Percentiles rank a stretch among this genome's conserved stretches.
phyloP scores from a whole-genome alignment of 2,797 vertebrate species.

The Salarias fasciatus region DNA sequence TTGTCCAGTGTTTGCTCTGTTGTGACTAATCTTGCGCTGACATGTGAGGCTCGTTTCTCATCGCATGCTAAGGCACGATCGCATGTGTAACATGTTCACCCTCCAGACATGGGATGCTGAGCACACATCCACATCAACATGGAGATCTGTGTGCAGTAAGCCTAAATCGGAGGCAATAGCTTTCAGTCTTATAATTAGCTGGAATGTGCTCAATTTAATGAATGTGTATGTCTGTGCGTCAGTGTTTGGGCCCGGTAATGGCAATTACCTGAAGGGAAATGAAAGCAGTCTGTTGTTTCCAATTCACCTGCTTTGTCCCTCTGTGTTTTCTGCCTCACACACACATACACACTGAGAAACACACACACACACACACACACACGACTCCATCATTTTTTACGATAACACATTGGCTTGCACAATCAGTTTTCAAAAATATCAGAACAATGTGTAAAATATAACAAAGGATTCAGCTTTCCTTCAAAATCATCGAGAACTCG shows the following conservation, averaged over 20 bases:
- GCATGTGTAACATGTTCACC: slow-evolving; percentile 45
- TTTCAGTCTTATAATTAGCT: slow-evolving; percentile 45
- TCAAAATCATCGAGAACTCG: no score
- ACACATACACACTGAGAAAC: neutral
- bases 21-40: slow-evolving; percentile 6
- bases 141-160: slow-evolving; percentile 9
- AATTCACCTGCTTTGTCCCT: slow-evolving; percentile 32
- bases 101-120: slow-evolving; percentile 42
- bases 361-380: neutral
- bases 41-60: slow-evolving; percentile 34
- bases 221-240: slow-evolving; percentile 10
- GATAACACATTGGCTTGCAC: neutral
- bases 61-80: slow-evolving; percentile 40
- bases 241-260: slow-evolving; percentile 30
- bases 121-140: slow-evolving; percentile 20
- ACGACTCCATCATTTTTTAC: neutral
- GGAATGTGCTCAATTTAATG: slow-evolving; percentile 20
- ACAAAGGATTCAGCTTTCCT: no score
- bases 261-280: slow-evolving; percentile 22
- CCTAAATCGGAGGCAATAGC: slow-evolving; percentile 25
- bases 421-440: neutral
- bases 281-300: slow-evolving; percentile 11
- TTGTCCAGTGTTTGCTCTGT: neutral
- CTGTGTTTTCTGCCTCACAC: neutral
- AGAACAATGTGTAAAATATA: no score